phyloP scores from a whole-genome alignment of 2,888 invertebrate genomes.

The Tanytarsus gracilentus region DNA sequence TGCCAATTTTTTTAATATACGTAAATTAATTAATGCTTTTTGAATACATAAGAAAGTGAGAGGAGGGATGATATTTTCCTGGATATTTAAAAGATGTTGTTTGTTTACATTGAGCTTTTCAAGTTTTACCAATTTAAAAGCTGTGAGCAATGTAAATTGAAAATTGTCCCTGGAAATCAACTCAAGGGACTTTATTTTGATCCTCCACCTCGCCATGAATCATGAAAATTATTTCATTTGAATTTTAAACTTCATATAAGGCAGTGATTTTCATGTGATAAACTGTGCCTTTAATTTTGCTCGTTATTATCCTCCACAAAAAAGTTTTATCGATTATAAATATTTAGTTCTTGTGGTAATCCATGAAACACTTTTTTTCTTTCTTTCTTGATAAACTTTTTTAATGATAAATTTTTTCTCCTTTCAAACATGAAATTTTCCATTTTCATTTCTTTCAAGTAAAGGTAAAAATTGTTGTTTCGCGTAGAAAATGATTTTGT shows the following conservation, averaged over 20 bases:
- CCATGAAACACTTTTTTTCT: not conserved
- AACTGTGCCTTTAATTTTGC: slow-evolving; percentile 3
- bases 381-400: not conserved
- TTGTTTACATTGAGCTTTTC: too few relatives aligned
- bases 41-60: too few relatives aligned
- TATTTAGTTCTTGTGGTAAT: not conserved
- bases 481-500: slow-evolving; percentile 7
- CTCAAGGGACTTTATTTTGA: not conserved
- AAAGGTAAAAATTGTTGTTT: not conserved
- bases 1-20: too few relatives aligned
- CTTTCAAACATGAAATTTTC: not conserved
- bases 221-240: not conserved
- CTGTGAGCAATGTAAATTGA: too few relatives aligned
- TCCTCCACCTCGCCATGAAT: not conserved
- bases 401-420: not conserved
- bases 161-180: too few relatives aligned
- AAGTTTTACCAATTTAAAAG: too few relatives aligned
- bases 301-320: not conserved
- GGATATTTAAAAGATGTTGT: too few relatives aligned
- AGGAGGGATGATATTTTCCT: too few relatives aligned
- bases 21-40: too few relatives aligned
- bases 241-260: not conserved
- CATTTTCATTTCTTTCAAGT: not conserved
- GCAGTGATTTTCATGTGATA: slow-evolving; percentile 4
- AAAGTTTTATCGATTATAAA: not conserved